phyloP scores from a whole-genome alignment of 2,113 vertebrate species.

The Periophthalmus modestus region DNA sequence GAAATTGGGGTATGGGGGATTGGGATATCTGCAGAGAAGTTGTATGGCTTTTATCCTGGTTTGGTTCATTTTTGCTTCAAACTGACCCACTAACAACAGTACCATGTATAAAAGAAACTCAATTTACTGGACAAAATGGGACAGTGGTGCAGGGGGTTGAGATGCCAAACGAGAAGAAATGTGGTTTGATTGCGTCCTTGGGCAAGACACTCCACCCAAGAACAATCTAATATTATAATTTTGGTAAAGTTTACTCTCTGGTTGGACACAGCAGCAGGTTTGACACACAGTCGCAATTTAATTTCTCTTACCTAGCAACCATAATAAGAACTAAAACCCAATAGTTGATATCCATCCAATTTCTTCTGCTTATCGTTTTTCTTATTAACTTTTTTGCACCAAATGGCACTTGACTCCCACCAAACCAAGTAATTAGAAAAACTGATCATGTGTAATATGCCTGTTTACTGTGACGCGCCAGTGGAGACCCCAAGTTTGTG shows the following conservation, averaged over 20 bases:
- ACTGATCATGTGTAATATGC: no score
- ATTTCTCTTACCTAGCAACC: no score
- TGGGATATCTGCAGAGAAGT: slow-evolving; percentile 33
- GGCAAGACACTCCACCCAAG: not conserved
- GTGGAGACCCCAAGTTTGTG: not conserved
- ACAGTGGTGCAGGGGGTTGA: not conserved
- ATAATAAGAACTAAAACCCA: no score
- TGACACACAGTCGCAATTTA: no score
- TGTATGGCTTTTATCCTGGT: slow-evolving; percentile 30
- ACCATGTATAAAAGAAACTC: not conserved
- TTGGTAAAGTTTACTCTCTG: no score
- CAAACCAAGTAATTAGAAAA: no score
- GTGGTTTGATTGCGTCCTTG: not conserved
- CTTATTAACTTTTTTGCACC: no score
- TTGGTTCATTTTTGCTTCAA: slow-evolving; percentile 25
- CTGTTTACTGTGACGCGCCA: no score
- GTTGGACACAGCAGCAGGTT: no score
- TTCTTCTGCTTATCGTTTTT: no score
- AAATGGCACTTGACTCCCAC: no score
- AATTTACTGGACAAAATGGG: not conserved
- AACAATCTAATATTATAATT: not conserved
- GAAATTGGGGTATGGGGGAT: slow-evolving; percentile 47
- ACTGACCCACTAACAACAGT: not conserved
- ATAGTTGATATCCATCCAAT: no score
- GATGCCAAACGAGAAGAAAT: not conserved